Percentiles rank a stretch among this genome's conserved stretches.
Evolutionary conservation across 1,140 invertebrate genomes (phyloP).

Genomic region (Brachionus koreanus): DNA sequence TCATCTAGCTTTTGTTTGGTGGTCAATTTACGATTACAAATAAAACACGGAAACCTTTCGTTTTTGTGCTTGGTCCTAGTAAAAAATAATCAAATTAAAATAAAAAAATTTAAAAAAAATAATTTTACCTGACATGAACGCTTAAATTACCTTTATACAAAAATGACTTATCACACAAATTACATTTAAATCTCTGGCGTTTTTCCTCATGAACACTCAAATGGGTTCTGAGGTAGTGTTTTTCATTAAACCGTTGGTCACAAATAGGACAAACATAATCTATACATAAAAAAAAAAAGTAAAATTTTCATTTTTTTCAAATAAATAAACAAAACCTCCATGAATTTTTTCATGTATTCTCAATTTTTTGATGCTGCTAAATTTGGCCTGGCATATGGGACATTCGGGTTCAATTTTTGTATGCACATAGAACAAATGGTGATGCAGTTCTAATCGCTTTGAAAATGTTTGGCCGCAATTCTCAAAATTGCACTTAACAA

Average conservation of each 20-base stretch:
- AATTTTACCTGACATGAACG: neutral
- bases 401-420: slow-evolving; percentile 17
- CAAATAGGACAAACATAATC: slow-evolving; percentile 17
- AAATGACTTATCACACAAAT: slow-evolving; percentile 30
- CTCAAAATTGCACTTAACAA: neutral
- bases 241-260: slow-evolving; percentile 18
- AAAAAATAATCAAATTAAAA: neutral
- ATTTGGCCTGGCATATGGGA: neutral
- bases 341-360: slow-evolving; percentile 24
- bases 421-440: slow-evolving; percentile 28
- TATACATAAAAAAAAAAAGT: neutral
- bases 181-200: neutral
- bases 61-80: neutral
- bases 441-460: neutral
- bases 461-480: neutral
- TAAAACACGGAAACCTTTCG: slow-evolving; percentile 1
- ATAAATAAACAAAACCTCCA: neutral
- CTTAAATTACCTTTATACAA: slow-evolving; percentile 24
- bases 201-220: neutral
- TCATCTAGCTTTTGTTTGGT: slow-evolving; percentile 17
- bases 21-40: neutral
- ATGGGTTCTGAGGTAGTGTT: slow-evolving; percentile 6
- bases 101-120: neutral
- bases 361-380: neutral
- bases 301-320: neutral